A percentile compares a stretch with the other conserved stretches of the same genome.
phyloP scores from a whole-genome alignment of 1,140 invertebrate species.

The Eufriesea mexicana region DNA sequence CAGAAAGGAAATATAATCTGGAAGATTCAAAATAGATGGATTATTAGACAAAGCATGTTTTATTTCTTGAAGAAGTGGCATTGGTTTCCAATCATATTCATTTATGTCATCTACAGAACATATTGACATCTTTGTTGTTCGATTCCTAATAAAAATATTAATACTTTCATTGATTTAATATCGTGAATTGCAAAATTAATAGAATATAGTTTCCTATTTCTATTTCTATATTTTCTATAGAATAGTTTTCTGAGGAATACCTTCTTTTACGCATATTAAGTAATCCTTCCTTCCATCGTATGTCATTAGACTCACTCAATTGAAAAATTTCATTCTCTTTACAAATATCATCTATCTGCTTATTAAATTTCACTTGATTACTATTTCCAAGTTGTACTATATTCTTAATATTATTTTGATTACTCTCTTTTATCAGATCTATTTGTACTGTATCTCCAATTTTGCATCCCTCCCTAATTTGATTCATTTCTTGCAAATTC shows the following conservation, averaged over 20 bases:
- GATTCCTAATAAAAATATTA: constrained; percentile 50
- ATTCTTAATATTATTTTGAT: neutral
- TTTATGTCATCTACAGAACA: constrained; percentile 38
- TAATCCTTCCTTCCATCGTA: neutral
- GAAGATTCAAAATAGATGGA: constrained; percentile 68
- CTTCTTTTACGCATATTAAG: constrained; percentile 9
- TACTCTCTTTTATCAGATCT: neutral
- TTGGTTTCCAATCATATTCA: constrained; percentile 64
- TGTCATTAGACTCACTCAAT: neutral
- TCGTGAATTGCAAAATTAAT: neutral
- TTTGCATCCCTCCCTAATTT: neutral
- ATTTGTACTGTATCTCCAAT: neutral
- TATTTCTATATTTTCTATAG: too few species aligned
- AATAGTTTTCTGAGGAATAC: constrained; percentile 23
- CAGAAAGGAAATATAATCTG: constrained; percentile 69
- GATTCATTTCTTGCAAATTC: neutral
- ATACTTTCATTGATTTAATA: constrained; percentile 7
- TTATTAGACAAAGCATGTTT: constrained; percentile 61
- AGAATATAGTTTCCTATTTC: too few species aligned
- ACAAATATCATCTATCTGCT: neutral
- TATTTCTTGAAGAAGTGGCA: constrained; percentile 68
- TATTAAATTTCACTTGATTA: neutral
- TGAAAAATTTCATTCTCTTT: neutral
- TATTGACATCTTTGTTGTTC: constrained; percentile 5
- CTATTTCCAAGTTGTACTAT: neutral